Evolutionary conservation across 2,888 invertebrate genomes (phyloP), one percentile per base, ranked within the genome.

Genomic region (Itoplectis maculator): DNA sequence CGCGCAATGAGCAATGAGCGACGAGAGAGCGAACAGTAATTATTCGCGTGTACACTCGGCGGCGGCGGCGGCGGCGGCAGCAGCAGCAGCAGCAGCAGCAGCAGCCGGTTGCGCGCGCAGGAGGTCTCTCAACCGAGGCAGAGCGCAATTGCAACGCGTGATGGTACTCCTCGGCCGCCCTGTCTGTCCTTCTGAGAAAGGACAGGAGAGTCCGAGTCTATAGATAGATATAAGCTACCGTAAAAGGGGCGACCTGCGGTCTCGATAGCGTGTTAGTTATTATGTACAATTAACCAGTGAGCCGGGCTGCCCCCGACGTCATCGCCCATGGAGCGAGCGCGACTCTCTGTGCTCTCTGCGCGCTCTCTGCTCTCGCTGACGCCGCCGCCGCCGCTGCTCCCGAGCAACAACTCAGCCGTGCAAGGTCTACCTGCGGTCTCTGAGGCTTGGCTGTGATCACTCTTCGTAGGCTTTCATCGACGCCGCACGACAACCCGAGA

Each of bases 401-500:
- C 82, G 72, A 79, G 88, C 87, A 89, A 88, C 86, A 89, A 88
- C 86, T 84, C 87, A 89, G 88, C 88, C 88, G 87, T 88, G 90
- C 90, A 91, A 90, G 90, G 91, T 91, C 90, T 88, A 83, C 76
- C 85, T 90, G 91, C 86, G 91, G 90, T 91, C 87, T 85, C 29
- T n/a, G 74, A 78, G 84, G 87, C 89, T 90, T 88, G 85, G 89
- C 89, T 89, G n/a, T n/a, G 89, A 90, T 90, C 90, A 87, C 87
- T 89, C 87, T 88, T 90, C 87, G 87, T 86, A 45, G 79, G 79
- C 79, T 82, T 82, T 82, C 79, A 79, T 79, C 79, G 78, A 68
- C 79, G 51, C 40, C 61, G 18, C n/a, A n/a, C 79, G 40, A 61
- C 7, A 63, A 59, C 6, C n/a, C 59, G 51, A 69, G 78, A 79